These are phyloP conservation scores for Nezara viridula DNA, from an alignment of 2,888 invertebrate genomes.

Conservation along the genomic window DNA sequence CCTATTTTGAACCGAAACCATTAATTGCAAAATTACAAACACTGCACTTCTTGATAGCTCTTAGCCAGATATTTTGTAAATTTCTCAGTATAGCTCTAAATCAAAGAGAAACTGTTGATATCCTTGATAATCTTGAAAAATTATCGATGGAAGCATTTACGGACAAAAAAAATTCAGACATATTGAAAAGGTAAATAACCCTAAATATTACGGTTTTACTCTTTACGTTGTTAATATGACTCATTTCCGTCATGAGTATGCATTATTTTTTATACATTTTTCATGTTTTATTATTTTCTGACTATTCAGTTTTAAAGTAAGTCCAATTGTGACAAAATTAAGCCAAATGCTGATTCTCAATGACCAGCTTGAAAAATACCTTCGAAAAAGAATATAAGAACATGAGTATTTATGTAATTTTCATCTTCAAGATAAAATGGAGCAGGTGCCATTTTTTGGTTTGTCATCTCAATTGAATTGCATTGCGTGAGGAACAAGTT, in stretches of 20 bases:
- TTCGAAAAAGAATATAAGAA: too few species aligned
- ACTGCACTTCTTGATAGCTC: conserved; percentile 49
- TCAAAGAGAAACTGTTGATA: conserved; percentile 41
- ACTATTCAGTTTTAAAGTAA: too few species aligned
- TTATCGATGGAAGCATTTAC: conserved; percentile 32
- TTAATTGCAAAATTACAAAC: conserved; percentile 47
- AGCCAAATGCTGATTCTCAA: too few species aligned
- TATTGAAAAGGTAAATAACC: conserved; percentile 26
- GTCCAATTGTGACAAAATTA: too few species aligned
- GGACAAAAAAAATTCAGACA: conserved; percentile 24
- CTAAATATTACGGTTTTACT: too few species aligned
- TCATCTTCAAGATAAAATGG: background rate
- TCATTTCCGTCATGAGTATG: too few species aligned
- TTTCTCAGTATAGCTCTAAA: conserved; percentile 47
- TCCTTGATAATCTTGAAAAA: conserved; percentile 24
- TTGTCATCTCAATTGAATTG: background rate
- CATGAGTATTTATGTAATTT: background rate
- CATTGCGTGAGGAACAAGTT: too few species aligned
- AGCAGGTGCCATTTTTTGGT: background rate
- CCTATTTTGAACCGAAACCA: conserved; percentile 28
- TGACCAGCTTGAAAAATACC: too few species aligned
- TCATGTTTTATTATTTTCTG: too few species aligned
- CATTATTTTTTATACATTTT: too few species aligned
- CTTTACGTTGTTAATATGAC: too few species aligned
- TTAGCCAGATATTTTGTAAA: conserved; percentile 49